A percentile compares a stretch with the other conserved stretches of the same genome.
Evolutionary conservation across 2,888 invertebrate genomes (phyloP).

Genomic region (Eumerus sabulonum): DNA sequence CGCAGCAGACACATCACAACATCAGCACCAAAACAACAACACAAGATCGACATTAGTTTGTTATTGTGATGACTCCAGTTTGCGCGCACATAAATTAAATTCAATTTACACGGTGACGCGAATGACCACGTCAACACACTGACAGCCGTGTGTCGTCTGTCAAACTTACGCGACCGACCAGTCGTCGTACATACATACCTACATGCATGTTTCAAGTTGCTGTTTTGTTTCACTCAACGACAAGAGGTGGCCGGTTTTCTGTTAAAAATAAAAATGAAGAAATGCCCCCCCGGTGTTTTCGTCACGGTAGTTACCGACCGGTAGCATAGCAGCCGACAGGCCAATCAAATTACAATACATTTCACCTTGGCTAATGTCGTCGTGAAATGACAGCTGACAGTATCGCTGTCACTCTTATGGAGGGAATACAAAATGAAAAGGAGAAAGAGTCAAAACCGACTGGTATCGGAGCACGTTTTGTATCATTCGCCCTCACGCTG

Average conservation of each 20-base stretch:
- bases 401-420: neutral
- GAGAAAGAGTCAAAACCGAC: slow-evolving; percentile 45
- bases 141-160: slow-evolving; percentile 40
- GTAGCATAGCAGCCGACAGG: slow-evolving; percentile 31
- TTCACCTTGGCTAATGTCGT: slow-evolving; percentile 51
- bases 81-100: slow-evolving; percentile 61
- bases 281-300: slow-evolving; percentile 30
- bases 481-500: slow-evolving; percentile 30
- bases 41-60: neutral
- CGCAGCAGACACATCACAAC: no score
- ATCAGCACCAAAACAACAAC: neutral
- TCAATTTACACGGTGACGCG: slow-evolving; percentile 64
- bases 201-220: slow-evolving; percentile 2
- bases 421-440: slow-evolving; percentile 24
- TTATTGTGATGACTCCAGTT: slow-evolving; percentile 42
- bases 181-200: no score
- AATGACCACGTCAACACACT: slow-evolving; percentile 58
- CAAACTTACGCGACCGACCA: slow-evolving; percentile 26
- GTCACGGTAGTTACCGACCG: slow-evolving; percentile 46
- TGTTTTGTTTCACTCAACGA: slow-evolving; percentile 35
- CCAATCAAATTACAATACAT: slow-evolving; percentile 64
- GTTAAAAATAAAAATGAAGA: slow-evolving; percentile 42
- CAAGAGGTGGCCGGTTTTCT: slow-evolving; percentile 16
- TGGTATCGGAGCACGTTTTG: slow-evolving; percentile 61
- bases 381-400: slow-evolving; percentile 65